These are phyloP conservation scores for Priocnemis perturbator DNA, from an alignment of 2,888 invertebrate genomes.

Conservation along the genomic window DNA sequence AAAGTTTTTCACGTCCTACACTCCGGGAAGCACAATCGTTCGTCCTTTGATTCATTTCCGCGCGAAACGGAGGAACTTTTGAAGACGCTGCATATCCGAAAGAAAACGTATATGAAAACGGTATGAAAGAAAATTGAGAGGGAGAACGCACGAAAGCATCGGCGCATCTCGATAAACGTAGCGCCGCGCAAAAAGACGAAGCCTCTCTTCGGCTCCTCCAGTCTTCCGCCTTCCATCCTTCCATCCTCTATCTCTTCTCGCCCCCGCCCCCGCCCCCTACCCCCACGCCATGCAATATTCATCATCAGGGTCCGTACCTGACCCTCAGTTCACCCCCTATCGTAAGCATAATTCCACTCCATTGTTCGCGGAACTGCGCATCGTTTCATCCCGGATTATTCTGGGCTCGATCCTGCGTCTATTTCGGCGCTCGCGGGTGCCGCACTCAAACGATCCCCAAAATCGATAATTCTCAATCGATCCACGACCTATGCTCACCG, in stretches of 20 bases:
- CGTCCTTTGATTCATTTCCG: no score
- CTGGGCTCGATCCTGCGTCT: no score
- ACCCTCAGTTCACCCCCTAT: slow-evolving; percentile 1
- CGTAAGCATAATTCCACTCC: slow-evolving; percentile 31
- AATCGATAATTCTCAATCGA: slow-evolving; percentile 7
- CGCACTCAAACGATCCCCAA: background rate
- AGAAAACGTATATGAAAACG: no score
- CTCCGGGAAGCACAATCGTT: no score
- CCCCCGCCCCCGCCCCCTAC: slow-evolving; percentile 8
- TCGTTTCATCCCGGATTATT: background rate
- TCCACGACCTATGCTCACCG: background rate
- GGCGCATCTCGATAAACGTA: no score
- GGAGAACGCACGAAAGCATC: no score
- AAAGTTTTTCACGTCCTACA: no score
- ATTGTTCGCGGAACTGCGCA: slow-evolving; percentile 31
- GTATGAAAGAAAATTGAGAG: no score
- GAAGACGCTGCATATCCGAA: no score
- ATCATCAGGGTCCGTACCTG: no score
- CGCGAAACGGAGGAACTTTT: no score
- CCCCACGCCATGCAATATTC: background rate
- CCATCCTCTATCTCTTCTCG: background rate
- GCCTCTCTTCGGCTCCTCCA: background rate
- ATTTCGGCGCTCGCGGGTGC: background rate
- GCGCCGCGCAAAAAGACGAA: background rate
- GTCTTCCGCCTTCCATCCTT: background rate